Percentiles rank a stretch among this genome's conserved stretches.
phyloP scores from a whole-genome alignment of 2,113 vertebrate species.

The Otis tarda region DNA sequence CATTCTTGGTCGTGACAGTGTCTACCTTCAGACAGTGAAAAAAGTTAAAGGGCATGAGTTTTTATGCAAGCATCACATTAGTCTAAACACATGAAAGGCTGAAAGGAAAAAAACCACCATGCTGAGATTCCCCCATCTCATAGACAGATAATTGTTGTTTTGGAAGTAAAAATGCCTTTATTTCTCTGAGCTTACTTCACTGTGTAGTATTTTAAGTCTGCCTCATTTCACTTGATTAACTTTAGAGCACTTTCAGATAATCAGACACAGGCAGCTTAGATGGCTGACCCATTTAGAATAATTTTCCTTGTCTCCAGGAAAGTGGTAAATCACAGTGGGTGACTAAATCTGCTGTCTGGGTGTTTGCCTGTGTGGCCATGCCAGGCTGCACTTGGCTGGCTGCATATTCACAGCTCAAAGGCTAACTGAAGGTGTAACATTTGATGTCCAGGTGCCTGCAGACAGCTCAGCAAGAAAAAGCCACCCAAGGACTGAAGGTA shows the following conservation, averaged over 20 bases:
- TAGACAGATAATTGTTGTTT: neutral
- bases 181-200: neutral
- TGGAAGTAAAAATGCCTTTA: neutral
- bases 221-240: neutral
- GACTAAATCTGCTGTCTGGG: neutral
- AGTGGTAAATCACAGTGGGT: neutral
- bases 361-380: neutral
- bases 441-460: constrained; percentile 72
- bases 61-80: neutral
- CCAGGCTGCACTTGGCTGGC: neutral
- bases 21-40: neutral
- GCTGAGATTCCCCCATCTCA: neutral
- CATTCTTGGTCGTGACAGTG: neutral
- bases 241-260: neutral
- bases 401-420: neutral
- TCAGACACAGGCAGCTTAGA: neutral
- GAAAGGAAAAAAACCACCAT: neutral
- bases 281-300: neutral
- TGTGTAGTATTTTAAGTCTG: neutral
- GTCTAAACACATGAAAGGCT: neutral
- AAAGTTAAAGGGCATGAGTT: neutral
- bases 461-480: constrained; percentile 66
- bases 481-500: constrained; percentile 68
- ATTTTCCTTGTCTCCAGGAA: neutral
- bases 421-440: neutral